Evolutionary conservation across 2,888 invertebrate genomes (phyloP).

Genomic region (Ophonus ardosiacus): DNA sequence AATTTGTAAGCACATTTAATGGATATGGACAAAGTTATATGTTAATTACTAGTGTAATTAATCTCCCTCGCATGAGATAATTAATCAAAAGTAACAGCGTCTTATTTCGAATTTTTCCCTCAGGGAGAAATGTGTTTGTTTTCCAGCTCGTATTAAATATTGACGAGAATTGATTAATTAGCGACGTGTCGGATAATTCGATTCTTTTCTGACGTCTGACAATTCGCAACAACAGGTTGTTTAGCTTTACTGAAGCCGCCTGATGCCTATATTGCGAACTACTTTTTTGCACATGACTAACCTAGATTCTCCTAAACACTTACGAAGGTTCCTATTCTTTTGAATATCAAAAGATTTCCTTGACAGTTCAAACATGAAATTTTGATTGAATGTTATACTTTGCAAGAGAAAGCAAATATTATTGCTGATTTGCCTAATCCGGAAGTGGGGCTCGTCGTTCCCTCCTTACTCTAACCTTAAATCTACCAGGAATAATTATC

Average conservation of each 20-base stretch:
- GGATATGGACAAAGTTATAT: constrained; percentile 61
- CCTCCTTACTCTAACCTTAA: background rate
- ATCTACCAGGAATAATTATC: no score
- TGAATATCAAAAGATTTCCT: constrained; percentile 53
- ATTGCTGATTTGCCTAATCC: constrained; percentile 30
- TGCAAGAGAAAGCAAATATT: constrained; percentile 51
- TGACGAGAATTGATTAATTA: constrained; percentile 44
- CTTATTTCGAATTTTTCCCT: constrained; percentile 19
- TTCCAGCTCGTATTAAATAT: constrained; percentile 31
- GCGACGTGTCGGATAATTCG: constrained; percentile 26
- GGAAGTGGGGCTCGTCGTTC: constrained; percentile 17
- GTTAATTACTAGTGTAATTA: constrained; percentile 60
- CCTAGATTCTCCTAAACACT: constrained; percentile 28
- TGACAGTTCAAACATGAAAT: constrained; percentile 42
- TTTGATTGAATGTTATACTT: constrained; percentile 52
- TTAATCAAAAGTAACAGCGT: constrained; percentile 60
- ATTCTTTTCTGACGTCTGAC: constrained; percentile 39
- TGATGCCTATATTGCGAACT: constrained; percentile 6
- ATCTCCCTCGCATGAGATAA: constrained; percentile 58
- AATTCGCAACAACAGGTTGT: background rate
- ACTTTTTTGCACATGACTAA: constrained; percentile 50
- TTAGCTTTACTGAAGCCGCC: background rate
- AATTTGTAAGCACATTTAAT: constrained; percentile 62
- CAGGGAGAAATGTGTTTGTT: constrained; percentile 54
- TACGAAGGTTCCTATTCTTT: constrained; percentile 42